These are phyloP conservation scores for Drosophila anomelani DNA, from an alignment of 2,888 invertebrate genomes.

Conservation along the genomic window DNA sequence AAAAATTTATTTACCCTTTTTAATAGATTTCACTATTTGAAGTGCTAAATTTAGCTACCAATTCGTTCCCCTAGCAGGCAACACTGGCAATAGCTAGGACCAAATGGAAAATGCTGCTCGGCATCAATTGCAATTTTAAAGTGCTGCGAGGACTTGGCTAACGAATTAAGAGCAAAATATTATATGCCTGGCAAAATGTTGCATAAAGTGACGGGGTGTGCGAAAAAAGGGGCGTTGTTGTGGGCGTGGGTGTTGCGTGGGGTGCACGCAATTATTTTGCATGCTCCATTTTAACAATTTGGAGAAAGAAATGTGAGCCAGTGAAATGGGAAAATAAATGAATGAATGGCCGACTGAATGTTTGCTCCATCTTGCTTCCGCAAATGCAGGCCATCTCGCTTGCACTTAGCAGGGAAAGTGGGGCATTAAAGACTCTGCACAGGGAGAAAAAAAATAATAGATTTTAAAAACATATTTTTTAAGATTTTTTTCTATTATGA, in stretches of 20 bases:
- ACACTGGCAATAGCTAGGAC: constrained; percentile 17
- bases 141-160: constrained; percentile 44
- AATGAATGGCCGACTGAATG: constrained; percentile 47
- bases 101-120: constrained; percentile 18
- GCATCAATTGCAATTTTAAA: constrained; percentile 44
- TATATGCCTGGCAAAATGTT: constrained; percentile 46
- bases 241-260: constrained; percentile 15
- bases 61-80: not conserved
- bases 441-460: not conserved
- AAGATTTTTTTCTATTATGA: too few species aligned
- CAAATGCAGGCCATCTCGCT: constrained; percentile 6
- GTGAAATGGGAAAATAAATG: constrained; percentile 57
- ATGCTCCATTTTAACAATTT: constrained; percentile 75
- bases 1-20: not conserved
- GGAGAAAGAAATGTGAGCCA: constrained; percentile 52
- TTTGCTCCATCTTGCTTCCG: constrained; percentile 7
- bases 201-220: constrained; percentile 25
- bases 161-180: constrained; percentile 47
- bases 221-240: not conserved
- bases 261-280: constrained; percentile 71
- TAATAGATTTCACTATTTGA: not conserved
- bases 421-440: constrained; percentile 26
- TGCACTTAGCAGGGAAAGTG: constrained; percentile 14
- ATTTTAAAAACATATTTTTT: too few species aligned
- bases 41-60: not conserved